Conservation (phyloP, 2,888 invertebrate species). For the Cecidostiba fungosa region DNA sequence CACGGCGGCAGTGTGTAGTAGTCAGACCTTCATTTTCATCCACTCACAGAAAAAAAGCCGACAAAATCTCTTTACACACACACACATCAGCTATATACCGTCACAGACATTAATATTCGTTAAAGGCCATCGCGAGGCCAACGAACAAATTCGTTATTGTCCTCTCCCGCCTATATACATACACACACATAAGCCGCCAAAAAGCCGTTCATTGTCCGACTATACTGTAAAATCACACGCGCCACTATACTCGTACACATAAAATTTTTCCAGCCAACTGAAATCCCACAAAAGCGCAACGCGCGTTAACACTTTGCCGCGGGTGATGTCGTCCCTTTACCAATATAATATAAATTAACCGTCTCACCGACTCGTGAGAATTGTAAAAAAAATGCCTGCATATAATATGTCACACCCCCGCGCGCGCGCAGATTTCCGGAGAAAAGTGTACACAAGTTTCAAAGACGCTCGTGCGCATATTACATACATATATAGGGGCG, state of each 20-base stretch:
- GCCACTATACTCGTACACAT: neutral
- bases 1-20: too few species aligned
- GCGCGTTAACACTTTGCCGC: neutral
- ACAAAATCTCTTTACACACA: neutral
- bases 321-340: neutral
- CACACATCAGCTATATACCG: neutral
- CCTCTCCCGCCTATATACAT: too few species aligned
- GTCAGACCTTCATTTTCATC: too few species aligned
- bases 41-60: neutral
- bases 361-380: conserved; percentile 1
- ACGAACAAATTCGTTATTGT: too few species aligned
- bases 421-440: conserved; percentile 6
- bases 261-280: neutral
- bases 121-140: neutral
- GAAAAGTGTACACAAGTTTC: neutral
- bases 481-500: conserved; percentile 52
- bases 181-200: too few species aligned
- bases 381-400: conserved; percentile 6
- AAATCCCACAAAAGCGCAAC: neutral
- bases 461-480: neutral
- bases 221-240: neutral
- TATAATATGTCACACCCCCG: neutral
- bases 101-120: neutral
- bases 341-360: neutral
- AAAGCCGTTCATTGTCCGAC: too few species aligned